Percentiles rank a stretch among this genome's conserved stretches.
These are phyloP conservation scores for Melanchra persicariae DNA, from an alignment of 2,888 invertebrate genomes.

Conservation along the genomic window DNA sequence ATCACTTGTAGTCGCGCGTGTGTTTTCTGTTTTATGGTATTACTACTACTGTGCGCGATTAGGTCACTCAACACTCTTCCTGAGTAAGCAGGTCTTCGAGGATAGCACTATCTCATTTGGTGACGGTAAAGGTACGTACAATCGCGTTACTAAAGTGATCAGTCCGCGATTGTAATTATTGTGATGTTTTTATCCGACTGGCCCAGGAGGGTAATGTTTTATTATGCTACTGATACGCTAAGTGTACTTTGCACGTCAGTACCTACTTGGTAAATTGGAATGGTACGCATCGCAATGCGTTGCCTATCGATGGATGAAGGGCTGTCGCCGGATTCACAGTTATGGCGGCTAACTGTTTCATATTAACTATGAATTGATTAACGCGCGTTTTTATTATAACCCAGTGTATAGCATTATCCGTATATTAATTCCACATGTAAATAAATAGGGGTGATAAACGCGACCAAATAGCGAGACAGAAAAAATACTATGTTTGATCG, in stretches of 20 bases:
- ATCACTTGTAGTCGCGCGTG: too few relatives aligned
- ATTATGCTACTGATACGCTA: not conserved
- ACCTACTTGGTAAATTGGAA: not conserved
- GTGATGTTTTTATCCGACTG: too few relatives aligned
- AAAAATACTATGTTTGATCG: not conserved
- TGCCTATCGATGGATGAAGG: not conserved
- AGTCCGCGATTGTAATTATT: too few relatives aligned
- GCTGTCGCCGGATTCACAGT: constrained; percentile 12
- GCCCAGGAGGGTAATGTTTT: not conserved
- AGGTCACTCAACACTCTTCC: too few relatives aligned
- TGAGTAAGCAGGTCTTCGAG: too few relatives aligned
- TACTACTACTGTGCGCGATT: too few relatives aligned
- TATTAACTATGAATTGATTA: constrained; percentile 20
- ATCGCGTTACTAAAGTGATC: too few relatives aligned
- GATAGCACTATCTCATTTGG: too few relatives aligned
- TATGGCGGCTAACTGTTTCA: constrained; percentile 14
- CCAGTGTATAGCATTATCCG: not conserved
- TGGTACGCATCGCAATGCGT: constrained; percentile 16
- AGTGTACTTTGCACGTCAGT: not conserved
- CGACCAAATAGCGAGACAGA: not conserved
- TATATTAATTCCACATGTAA: constrained; percentile 4
- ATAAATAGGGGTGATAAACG: not conserved
- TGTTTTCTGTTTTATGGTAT: too few relatives aligned
- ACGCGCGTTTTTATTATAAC: not conserved
- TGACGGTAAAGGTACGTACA: too few relatives aligned